Evolutionary conservation across 2,888 invertebrate species (phyloP).

Genomic region (Drosophila hamatofila): DNA sequence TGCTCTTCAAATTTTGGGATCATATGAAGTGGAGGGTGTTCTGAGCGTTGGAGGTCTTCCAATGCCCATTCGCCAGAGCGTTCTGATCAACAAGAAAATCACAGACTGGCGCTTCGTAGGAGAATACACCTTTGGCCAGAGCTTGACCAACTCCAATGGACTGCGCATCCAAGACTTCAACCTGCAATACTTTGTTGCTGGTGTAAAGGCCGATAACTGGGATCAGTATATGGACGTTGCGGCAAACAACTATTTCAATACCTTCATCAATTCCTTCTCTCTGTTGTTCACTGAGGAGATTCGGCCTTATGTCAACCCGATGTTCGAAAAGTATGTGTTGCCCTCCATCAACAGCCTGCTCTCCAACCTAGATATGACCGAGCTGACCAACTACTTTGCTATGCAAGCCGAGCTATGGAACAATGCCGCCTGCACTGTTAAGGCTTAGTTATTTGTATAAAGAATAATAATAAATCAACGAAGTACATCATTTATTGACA

Average conservation of each 20-base stretch:
- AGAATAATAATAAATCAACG: constrained; percentile 1
- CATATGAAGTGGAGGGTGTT: constrained; percentile 53
- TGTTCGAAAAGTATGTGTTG: constrained; percentile 25
- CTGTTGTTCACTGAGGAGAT: constrained; percentile 56
- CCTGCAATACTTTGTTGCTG: constrained; percentile 56
- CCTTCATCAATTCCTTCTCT: constrained; percentile 37
- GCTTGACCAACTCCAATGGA: constrained; percentile 43
- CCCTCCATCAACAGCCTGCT: constrained; percentile 50
- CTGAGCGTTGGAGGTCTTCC: constrained; percentile 49
- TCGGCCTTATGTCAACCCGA: constrained; percentile 37
- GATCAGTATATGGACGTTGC: constrained; percentile 68
- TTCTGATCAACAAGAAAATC: constrained; percentile 60
- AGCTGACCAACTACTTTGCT: constrained; percentile 18
- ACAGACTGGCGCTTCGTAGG: constrained; percentile 61
- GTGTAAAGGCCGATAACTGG: constrained; percentile 56
- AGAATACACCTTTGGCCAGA: constrained; percentile 45
- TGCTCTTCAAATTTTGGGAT: constrained; percentile 64
- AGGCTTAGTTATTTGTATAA: constrained; percentile 2
- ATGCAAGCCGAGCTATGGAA: constrained; percentile 38
- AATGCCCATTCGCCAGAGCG: constrained; percentile 39
- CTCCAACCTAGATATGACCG: constrained; percentile 29
- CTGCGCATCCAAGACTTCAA: constrained; percentile 60
- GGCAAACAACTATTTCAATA: constrained; percentile 68
- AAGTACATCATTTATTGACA: background rate
- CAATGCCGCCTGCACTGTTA: constrained; percentile 28